Conservation (phyloP, 2,113 vertebrate genomes). For the Cyanoliseus patagonus region DNA sequence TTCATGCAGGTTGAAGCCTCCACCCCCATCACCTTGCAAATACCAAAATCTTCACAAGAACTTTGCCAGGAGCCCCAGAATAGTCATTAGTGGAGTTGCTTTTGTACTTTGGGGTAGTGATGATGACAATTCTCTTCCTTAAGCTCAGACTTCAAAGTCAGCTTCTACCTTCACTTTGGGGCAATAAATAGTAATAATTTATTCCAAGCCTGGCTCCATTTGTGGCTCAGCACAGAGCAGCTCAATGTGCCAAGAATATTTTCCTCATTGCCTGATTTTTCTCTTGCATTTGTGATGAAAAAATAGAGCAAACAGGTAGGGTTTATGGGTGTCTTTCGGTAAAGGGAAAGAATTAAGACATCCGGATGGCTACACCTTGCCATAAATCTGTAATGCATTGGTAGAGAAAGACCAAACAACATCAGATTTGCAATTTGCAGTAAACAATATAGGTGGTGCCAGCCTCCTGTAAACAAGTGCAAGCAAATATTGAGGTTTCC, state of each 20-base stretch:
- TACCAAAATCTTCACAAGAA: background rate
- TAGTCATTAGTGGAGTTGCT: background rate
- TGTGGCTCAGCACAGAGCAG: no score
- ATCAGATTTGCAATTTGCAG: background rate
- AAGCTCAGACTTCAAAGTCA: background rate
- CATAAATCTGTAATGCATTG: background rate
- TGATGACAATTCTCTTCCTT: background rate
- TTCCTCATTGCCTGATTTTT: background rate
- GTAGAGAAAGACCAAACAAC: background rate
- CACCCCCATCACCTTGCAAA: background rate
- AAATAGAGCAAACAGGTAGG: background rate
- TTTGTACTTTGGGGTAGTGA: background rate
- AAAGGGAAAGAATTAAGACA: background rate
- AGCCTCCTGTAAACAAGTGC: background rate
- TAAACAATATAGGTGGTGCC: background rate
- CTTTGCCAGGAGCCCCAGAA: background rate
- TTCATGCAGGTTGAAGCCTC: background rate
- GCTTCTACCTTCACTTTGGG: background rate
- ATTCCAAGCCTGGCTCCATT: background rate
- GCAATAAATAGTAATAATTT: background rate
- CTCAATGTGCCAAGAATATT: background rate
- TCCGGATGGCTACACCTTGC: background rate
- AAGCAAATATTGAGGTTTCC: slow-evolving; percentile 13
- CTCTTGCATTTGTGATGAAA: background rate
- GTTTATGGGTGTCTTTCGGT: background rate